Conservation (phyloP, 2,113 vertebrate genomes). For the Peromyscus californicus region DNA sequence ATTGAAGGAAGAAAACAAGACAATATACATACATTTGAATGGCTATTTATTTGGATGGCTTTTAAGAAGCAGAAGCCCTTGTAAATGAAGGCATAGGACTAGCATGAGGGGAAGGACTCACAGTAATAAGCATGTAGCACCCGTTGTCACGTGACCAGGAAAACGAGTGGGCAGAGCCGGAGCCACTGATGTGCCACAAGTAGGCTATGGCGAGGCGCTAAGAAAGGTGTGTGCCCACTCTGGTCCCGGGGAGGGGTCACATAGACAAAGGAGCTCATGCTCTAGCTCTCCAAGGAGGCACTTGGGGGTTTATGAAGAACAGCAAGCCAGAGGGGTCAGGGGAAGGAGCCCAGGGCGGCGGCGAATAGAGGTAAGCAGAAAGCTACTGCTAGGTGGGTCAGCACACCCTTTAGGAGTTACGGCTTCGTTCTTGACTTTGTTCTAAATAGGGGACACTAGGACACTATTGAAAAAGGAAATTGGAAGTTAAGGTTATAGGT, state of each 20-base stretch:
- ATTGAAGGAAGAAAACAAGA: neutral
- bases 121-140: neutral
- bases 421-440: constrained; percentile 3
- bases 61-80: constrained; percentile 54
- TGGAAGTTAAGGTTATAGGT: neutral
- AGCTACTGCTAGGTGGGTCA: neutral
- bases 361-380: neutral
- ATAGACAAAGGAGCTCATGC: neutral
- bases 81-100: neutral
- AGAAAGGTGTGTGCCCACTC: fast-evolving
- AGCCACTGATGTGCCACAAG: neutral
- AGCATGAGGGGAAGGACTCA: neutral
- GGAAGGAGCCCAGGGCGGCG: neutral
- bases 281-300: constrained; percentile 29
- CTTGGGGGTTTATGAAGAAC: constrained; percentile 9
- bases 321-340: neutral
- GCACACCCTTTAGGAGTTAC: neutral
- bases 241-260: neutral
- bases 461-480: constrained; percentile 33
- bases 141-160: neutral
- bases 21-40: neutral
- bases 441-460: neutral
- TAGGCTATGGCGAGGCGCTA: neutral
- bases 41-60: constrained; percentile 71
- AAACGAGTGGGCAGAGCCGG: neutral